A percentile compares a stretch with the other conserved stretches of the same genome.
phyloP scores from a whole-genome alignment of 2,888 invertebrate genomes.

The Lysandra coridon region DNA sequence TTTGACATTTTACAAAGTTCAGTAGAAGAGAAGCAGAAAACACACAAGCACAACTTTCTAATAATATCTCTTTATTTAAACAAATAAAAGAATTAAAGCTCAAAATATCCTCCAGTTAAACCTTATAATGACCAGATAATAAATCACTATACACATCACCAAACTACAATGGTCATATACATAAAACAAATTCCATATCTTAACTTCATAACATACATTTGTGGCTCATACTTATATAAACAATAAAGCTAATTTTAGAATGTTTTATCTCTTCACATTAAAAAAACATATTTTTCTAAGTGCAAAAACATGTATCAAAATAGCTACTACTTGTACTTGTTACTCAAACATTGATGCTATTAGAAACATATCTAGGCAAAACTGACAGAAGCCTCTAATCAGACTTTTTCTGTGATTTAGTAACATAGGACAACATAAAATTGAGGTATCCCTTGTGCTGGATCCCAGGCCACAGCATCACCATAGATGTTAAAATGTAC shows the following conservation, averaged over 20 bases:
- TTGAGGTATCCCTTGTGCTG: conserved; percentile 63
- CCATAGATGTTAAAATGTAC: conserved; percentile 82
- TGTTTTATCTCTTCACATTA: neutral
- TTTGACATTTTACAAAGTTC: no score
- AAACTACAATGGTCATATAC: neutral
- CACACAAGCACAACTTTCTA: conserved; percentile 32
- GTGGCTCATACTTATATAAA: neutral
- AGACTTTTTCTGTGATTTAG: conserved; percentile 60
- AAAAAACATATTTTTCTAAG: neutral
- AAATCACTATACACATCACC: conserved; percentile 51
- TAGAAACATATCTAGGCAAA: conserved; percentile 10
- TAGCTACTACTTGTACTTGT: neutral
- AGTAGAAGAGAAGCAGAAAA: neutral
- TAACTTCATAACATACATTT: neutral
- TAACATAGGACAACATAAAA: conserved; percentile 57
- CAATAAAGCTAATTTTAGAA: neutral
- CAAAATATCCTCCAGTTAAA: conserved; percentile 61
- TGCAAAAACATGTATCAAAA: neutral
- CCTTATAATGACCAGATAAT: conserved; percentile 72
- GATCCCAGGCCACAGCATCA: conserved; percentile 78
- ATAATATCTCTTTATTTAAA: conserved; percentile 47
- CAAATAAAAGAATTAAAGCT: conserved; percentile 63
- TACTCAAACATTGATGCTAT: neutral
- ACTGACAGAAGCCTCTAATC: conserved; percentile 50
- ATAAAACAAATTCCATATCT: neutral